Evolutionary conservation across 2,888 invertebrate species (phyloP), one percentile per base, ranked within the genome.

Genomic region (Schrankia costaestrigalis): DNA sequence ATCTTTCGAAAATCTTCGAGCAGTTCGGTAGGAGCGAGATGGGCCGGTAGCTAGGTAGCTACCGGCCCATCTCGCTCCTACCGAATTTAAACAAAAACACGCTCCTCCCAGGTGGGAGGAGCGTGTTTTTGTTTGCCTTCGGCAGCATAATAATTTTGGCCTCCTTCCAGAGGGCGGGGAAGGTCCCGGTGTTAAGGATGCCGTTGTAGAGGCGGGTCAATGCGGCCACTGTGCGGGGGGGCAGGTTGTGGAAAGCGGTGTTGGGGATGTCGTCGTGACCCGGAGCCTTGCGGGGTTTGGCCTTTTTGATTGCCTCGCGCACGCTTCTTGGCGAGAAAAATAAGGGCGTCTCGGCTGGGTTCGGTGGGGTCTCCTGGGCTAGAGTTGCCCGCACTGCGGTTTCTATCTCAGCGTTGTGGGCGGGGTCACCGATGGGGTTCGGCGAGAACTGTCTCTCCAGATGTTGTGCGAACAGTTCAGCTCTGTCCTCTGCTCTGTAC

Each of bases 31-130:
- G 43, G 6, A 35, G 26, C 1, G 35, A 31, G n/a, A 35, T 35
- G 1, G 53, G 56, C 5, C 53, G n/a, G 25, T 61, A 58, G 32
- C 48, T 56, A 1, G 17, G 51, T 0, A 61, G 40, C 1, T 29
- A n/a, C n/a, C n/a, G n/a, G n/a, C n/a, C n/a, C n/a, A n/a, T n/a
- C n/a, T n/a, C n/a, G n/a, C n/a, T n/a, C n/a, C n/a, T n/a, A n/a
- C n/a, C n/a, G n/a, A n/a, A n/a, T n/a, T n/a, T n/a, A n/a, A n/a
- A n/a, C n/a, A n/a, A n/a, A n/a, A n/a, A n/a, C n/a, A n/a, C n/a
- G n/a, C n/a, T n/a, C n/a, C n/a, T n/a, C n/a, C n/a, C n/a, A n/a
- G n/a, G n/a, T n/a, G n/a, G n/a, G n/a, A n/a, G n/a, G 0, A 22
- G 8, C 0, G n/a, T 2, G 25, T 55, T 31, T 11, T 62, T 63